Evolutionary conservation across 2,888 invertebrate genomes (phyloP).

Genomic region (Cerceris rybyensis): DNA sequence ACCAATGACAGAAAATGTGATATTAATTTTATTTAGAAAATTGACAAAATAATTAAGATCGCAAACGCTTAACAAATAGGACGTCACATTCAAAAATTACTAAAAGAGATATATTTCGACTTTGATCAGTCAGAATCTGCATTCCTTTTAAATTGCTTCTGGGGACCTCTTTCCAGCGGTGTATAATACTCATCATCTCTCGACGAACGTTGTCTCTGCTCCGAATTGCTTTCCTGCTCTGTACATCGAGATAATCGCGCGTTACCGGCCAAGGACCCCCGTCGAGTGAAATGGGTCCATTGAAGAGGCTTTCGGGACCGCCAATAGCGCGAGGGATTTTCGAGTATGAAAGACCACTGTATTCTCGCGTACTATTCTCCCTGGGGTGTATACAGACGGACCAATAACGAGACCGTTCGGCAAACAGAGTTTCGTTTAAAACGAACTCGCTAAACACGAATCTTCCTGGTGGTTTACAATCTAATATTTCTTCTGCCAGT

Average conservation of each 20-base stretch:
- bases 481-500: too few relatives aligned
- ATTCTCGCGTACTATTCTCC: slow-evolving; percentile 63
- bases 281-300: slow-evolving; percentile 67
- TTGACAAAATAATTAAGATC: too few relatives aligned
- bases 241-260: slow-evolving; percentile 66
- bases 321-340: slow-evolving; percentile 49
- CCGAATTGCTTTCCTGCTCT: slow-evolving; percentile 55
- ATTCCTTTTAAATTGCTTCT: too few relatives aligned
- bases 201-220: slow-evolving; percentile 60
- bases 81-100: too few relatives aligned
- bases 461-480: too few relatives aligned
- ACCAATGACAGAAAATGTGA: too few relatives aligned
- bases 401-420: slow-evolving; percentile 60
- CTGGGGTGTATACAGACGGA: slow-evolving; percentile 60
- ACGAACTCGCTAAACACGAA: slow-evolving; percentile 19
- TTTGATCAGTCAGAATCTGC: too few relatives aligned
- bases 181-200: neutral
- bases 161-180: too few relatives aligned
- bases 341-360: slow-evolving; percentile 62
- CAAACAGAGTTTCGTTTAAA: slow-evolving; percentile 25
- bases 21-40: too few relatives aligned
- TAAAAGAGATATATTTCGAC: too few relatives aligned
- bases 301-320: slow-evolving; percentile 56
- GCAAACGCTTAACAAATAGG: too few relatives aligned
- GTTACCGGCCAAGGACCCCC: slow-evolving; percentile 63